Percentiles rank a stretch among this genome's conserved stretches.
Evolutionary conservation across 2,113 vertebrate genomes (phyloP).

Genomic region (Halcyon senegalensis): DNA sequence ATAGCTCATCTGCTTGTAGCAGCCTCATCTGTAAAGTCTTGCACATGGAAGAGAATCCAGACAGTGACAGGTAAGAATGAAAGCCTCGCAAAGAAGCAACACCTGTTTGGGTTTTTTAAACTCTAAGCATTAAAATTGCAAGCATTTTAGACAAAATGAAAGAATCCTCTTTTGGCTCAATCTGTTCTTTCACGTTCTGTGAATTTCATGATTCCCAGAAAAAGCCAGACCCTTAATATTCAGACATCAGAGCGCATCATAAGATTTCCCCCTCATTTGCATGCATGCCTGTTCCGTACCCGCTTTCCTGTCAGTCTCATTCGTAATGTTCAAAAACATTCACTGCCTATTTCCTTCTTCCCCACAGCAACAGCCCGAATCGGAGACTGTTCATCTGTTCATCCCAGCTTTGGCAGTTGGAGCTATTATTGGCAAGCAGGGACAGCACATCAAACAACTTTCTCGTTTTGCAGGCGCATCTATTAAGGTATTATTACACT

Average conservation of each 20-base stretch:
- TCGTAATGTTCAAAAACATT: slow-evolving; percentile 59
- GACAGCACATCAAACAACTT: slow-evolving; percentile 99
- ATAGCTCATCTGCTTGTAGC: neutral
- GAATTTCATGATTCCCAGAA: neutral
- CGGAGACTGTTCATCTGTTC: slow-evolving; percentile 96
- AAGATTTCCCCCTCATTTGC: slow-evolving; percentile 43
- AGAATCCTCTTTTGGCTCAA: slow-evolving; percentile 59
- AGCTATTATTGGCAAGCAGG: slow-evolving; percentile 98
- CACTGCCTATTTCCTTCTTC: slow-evolving; percentile 56
- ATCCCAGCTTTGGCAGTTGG: slow-evolving; percentile 96
- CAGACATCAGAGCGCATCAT: slow-evolving; percentile 25
- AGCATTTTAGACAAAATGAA: neutral
- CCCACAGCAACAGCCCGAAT: slow-evolving; percentile 86
- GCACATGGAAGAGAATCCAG: neutral
- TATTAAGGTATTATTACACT: slow-evolving; percentile 87
- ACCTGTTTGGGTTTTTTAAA: neutral
- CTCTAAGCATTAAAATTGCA: neutral
- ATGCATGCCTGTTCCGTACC: slow-evolving; percentile 31
- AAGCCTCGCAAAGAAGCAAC: neutral
- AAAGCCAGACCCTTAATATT: slow-evolving; percentile 15
- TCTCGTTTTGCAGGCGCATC: slow-evolving; percentile 97
- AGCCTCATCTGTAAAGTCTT: neutral
- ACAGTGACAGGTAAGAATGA: slow-evolving; percentile 33
- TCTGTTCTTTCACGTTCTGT: neutral
- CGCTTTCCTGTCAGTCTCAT: slow-evolving; percentile 53